Base-by-base conservation (phyloP, 53 echinoderm and acorn worm genomes). In the Luidia sarsii region DNA sequence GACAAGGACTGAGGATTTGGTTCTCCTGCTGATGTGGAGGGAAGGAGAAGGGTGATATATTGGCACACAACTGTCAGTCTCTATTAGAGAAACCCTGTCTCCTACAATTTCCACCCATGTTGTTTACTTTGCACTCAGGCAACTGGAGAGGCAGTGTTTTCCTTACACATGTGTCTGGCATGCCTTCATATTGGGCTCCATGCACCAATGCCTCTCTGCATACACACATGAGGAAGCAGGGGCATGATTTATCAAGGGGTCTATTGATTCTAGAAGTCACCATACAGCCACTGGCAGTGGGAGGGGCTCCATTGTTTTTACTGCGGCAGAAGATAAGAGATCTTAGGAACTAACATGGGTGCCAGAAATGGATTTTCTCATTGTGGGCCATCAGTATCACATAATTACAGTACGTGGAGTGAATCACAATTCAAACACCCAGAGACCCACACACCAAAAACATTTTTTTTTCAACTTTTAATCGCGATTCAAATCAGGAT, bases 131-230 rank as follows among this genome's bases (percentile, higher is more conserved):
- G 63, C 7, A 10, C 30, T 16, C 19, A 20, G 15, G 18, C 33
- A 15, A 29, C 3, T 1, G 8, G 59, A 34, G 6, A 11, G 41
- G 41, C 36, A 35, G 32, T 60, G 63, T 63, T 63, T 63, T 63
- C 63, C 33, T 63, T 63, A 63, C 35, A 6, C 37, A 63, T 36
- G 61, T 63, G 63, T 63, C 33, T 63, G 63, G 63, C 63, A 63
- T 63, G 63, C 19, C n/a, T n/a, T 35, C 4, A 41, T 7, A 6
- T 41, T n/a, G 34, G 63, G 20, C n/a, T n/a, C n/a, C 36, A 36
- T 34, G 63, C 16, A 41, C 41, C 63, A 35, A 16, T 60, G 3
- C 1, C 19, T 63, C 36, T 35, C 7, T 3, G 34, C 16, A 9
- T 15, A 30, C 16, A 18, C 20, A 35, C 20, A 15, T 4, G 8